Base-by-base conservation (phyloP, 1,140 invertebrate species). In the Hydropsyche tenuis region DNA sequence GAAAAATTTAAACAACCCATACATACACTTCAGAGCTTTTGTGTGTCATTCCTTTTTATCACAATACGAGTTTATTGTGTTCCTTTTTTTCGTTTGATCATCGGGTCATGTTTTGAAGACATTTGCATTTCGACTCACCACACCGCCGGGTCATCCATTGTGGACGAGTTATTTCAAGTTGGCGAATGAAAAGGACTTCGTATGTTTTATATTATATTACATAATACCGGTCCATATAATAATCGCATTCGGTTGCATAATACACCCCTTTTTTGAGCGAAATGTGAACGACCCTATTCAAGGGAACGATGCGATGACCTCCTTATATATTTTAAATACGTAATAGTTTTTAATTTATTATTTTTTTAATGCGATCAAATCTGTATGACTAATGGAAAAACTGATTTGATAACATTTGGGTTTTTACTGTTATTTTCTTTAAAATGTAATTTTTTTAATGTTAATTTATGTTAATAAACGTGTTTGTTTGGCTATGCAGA, bases 231-330 rank as follows among this genome's bases (percentile, higher is more conserved):
- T 16, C 3, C 45, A 48, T 48, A 48, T 16, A 53, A 18, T 53
- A 37, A 53, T 53, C 22, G 12, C 23, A 60, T 53, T n/a, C 30
- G 9, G 25, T 60, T 60, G 56, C 56, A 60, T 60, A 60, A 60
- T 60, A 27, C 20, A 60, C 2, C 3, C 56, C 30, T 37, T 37
- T 37, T 37, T 37, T 9, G 9, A 6, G 45, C 16, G 4, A n/a
- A 14, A 25, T 23, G 56, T 60, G 56, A 60, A 60, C 23, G 56
- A 60, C 56, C 56, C 11, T 3, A 9, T 23, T 60, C 20, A 27
- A 60, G 9, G 56, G 22, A 60, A 1, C 22, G 23, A 23, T 25
- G 14, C 56, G 23, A 25, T 60, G 56, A 60, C 56, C 56, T 37
- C 30, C 9, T 37, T 37, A n/a, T n/a, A n/a, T n/a, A 3, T 4